phyloP scores from a whole-genome alignment of 53 echinoderm and acorn worm species.

The Paracentrotus lividus region DNA sequence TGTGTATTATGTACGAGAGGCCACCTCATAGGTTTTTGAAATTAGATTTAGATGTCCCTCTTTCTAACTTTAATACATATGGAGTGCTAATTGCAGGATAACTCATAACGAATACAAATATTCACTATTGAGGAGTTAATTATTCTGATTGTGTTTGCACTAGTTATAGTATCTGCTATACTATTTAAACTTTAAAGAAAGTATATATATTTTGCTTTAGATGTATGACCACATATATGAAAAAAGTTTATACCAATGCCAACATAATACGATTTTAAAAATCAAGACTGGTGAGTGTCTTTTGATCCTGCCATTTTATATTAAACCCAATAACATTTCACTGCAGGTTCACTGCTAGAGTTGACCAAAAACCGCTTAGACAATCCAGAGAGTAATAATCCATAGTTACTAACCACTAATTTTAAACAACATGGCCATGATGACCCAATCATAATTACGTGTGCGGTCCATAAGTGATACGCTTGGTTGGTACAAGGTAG shows the following conservation, averaged over 20 bases:
- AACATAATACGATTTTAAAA: not conserved
- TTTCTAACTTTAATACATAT: not conserved
- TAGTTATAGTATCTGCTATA: too few species aligned
- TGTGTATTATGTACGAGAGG: not conserved
- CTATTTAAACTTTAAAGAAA: too few species aligned
- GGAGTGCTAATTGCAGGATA: not conserved
- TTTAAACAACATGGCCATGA: not conserved
- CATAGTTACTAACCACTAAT: constrained; percentile 29
- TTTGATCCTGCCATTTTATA: not conserved
- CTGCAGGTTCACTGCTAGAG: constrained; percentile 4
- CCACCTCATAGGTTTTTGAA: not conserved
- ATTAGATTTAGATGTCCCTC: not conserved
- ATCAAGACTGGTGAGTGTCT: too few species aligned
- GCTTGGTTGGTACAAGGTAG: constrained; percentile 35
- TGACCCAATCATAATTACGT: constrained; percentile 29
- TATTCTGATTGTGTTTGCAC: too few species aligned
- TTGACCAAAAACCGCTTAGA: not conserved
- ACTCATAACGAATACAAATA: not conserved
- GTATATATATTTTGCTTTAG: too few species aligned
- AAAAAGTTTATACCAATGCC: not conserved
- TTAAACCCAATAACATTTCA: not conserved
- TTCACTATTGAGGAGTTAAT: too few species aligned
- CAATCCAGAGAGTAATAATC: not conserved
- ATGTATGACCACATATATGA: too few species aligned
- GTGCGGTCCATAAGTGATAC: constrained; percentile 7